phyloP scores from a whole-genome alignment of 1,140 invertebrate species.

The Aethina tumida region DNA sequence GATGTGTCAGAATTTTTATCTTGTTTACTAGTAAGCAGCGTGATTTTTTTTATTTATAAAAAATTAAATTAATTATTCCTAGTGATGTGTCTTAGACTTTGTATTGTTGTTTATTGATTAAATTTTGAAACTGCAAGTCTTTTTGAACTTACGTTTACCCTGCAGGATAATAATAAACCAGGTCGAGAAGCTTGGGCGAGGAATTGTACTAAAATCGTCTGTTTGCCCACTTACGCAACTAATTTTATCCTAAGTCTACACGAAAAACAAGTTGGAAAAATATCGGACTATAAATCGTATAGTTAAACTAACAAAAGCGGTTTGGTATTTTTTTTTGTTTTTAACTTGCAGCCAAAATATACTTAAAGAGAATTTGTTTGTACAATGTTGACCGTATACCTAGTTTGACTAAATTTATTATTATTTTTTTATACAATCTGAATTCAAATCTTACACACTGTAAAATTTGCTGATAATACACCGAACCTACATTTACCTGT shows the following conservation, averaged over 20 bases:
- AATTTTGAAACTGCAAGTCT: constrained; percentile 26
- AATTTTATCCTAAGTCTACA: neutral
- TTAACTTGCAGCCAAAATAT: constrained; percentile 20
- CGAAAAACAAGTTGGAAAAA: constrained; percentile 4
- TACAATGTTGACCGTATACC: constrained; percentile 36
- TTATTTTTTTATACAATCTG: constrained; percentile 21
- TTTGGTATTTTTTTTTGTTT: constrained; percentile 9
- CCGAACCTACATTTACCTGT: constrained; percentile 8
- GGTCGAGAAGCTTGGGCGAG: too few species aligned
- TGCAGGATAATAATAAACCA: too few species aligned
- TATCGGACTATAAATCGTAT: constrained; percentile 2
- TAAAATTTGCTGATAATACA: constrained; percentile 9
- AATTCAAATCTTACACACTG: constrained; percentile 7
- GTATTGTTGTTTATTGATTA: constrained; percentile 21
- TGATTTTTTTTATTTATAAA: constrained; percentile 9
- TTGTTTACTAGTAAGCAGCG: too few species aligned
- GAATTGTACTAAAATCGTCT: too few species aligned
- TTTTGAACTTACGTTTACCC: constrained; percentile 32
- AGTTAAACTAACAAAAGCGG: constrained; percentile 14
- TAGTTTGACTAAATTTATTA: constrained; percentile 20
- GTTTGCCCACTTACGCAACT: too few species aligned
- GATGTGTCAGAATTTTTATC: too few species aligned
- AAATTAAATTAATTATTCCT: constrained; percentile 21
- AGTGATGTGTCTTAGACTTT: constrained; percentile 34
- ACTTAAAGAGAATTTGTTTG: constrained; percentile 21